Base-by-base conservation (phyloP, 2,888 invertebrate genomes). In the Lydus trimaculatus region DNA sequence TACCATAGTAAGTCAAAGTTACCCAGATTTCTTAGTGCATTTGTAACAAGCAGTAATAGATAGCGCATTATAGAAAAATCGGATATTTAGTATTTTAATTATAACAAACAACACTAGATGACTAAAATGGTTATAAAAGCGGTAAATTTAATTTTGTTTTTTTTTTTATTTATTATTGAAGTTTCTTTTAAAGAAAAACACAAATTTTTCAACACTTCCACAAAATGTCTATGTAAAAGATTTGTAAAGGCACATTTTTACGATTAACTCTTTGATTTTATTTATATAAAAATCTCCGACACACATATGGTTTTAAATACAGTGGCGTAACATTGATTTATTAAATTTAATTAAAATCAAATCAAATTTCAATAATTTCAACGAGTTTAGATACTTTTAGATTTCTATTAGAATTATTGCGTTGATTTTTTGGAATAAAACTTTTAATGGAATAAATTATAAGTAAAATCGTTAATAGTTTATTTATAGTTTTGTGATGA, bases 191-290 rank as follows among this genome's bases (percentile, higher is more conserved):
- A n/a, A n/a, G n/a, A n/a, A 17, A 48, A 0, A 48, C 11, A 48
- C 48, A 48, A 48, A 48, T 48, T 48, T 48, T 20, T 48, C 48
- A 48, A 48, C 48, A 48, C 48, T 48, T 20, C 3, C 20, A 43
- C 43, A 17, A 20, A 48, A 2, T 20, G 36, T 36, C 13, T 36
- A 36, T 5, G 17, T 25, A 13, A 3, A 25, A 52, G 23, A 23
- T 25, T 13, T 25, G 52, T 52, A 52, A 52, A 52, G 25, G 13
- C 52, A 25, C 52, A 52, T 52, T 52, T 52, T 52, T 52, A 52
- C 25, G 2, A 52, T 25, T 13, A 52, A 52, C 23, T 52, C 23
- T 52, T 52, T 25, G 52, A 52, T 52, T 52, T 52, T 52, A 52
- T 52, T 52, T 52, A 52, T 52, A 52, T 52, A 52, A 52, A 52